A percentile compares a stretch with the other conserved stretches of the same genome.
phyloP scores from a whole-genome alignment of 2,113 vertebrate genomes.

The Triplophysa rosa region DNA sequence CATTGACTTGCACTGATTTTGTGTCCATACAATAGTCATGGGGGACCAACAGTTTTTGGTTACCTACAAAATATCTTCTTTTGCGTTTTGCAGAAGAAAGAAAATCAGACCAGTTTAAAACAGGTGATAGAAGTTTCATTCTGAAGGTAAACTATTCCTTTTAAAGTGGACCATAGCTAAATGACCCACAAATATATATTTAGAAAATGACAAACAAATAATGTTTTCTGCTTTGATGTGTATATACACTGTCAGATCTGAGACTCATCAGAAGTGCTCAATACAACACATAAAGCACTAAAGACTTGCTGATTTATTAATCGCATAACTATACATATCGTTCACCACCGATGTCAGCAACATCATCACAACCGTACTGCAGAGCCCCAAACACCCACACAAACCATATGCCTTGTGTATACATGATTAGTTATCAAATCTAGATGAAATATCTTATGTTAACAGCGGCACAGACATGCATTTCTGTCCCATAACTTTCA shows the following conservation, averaged over 20 bases:
- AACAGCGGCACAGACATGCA: conserved; percentile 31
- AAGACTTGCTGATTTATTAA: conserved; percentile 36
- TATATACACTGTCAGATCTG: not conserved
- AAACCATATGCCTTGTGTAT: conserved; percentile 30
- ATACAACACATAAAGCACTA: conserved; percentile 18
- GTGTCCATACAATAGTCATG: too few species aligned
- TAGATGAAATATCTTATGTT: conserved; percentile 38
- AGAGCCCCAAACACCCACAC: conserved; percentile 29
- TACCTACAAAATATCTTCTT: too few species aligned
- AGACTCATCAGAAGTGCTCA: conserved; percentile 4
- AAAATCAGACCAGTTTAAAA: too few species aligned
- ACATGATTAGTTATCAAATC: conserved; percentile 33
- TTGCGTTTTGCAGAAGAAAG: too few species aligned
- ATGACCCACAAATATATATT: not conserved
- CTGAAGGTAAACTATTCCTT: too few species aligned
- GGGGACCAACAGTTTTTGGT: too few species aligned
- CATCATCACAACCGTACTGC: not conserved
- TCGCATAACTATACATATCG: not conserved
- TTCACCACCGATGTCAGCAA: conserved; percentile 39
- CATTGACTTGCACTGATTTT: too few species aligned
- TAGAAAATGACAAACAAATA: not conserved
- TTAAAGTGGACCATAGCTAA: not conserved
- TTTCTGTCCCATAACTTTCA: conserved; percentile 40
- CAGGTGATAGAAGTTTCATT: too few species aligned
- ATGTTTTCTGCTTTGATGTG: not conserved